Base-by-base conservation (phyloP, 2,888 invertebrate species). In the Leptothorax acervorum region DNA sequence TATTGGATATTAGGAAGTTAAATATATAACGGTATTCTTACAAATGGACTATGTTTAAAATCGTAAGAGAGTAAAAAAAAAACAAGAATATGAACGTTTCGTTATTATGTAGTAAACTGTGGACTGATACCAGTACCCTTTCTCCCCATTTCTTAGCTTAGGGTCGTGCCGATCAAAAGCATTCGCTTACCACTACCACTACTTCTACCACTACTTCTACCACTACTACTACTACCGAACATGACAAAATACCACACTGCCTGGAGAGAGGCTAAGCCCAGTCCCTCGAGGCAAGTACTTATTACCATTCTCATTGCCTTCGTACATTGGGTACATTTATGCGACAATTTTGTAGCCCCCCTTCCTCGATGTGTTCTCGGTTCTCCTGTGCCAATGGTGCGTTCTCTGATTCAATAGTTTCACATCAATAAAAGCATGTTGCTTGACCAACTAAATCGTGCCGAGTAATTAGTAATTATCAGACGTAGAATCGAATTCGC, bases 121-220 rank as follows among this genome's bases (percentile, higher is more conserved):
- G 93, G 93, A 94, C 93, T 94, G 93, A 94, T 94, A 94, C 93
- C 94, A 94, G 94, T 95, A 93, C 94, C 94, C 94, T 94, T 94
- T 94, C 94, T 94, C 94, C 93, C 93, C 92, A 94, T 95, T 95
- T 94, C 95, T 94, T 95, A 95, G 95, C 95, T 95, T 95, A 95
- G 95, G 94, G 94, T 94, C 93, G 94, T 93, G 94, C 94, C 93
- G 94, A 94, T 94, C 95, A 94, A 94, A 95, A 94, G 94, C 94
- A 95, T 94, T 95, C 92, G 94, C 94, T 95, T 94, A 94, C 94
- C 93, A 94, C 94, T 95, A 94, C 94, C 93, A 92, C 94, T 93
- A 93, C 93, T 92, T 93, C 94, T 93, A 93, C 94, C 93, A 94
- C 93, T 93, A 94, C 93, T 93, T 93, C 93, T 93, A 94, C 94